Conservation (phyloP, 2,113 vertebrate species). For the Sinocyclocheilus anshuiensis region DNA sequence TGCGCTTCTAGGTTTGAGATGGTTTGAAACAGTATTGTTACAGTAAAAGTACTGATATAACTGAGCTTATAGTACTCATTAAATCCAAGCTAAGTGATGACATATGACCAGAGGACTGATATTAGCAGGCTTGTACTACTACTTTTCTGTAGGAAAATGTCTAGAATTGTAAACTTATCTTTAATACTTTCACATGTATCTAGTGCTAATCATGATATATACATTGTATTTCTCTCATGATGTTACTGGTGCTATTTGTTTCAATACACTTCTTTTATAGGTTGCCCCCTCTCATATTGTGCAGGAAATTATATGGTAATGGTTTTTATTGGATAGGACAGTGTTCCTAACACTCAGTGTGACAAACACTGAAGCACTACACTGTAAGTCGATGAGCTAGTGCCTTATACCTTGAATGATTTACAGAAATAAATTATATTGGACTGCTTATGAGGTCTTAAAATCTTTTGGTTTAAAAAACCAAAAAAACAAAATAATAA, state of each 20-base stretch:
- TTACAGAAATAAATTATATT: background rate
- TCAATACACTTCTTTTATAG: conserved; percentile 4
- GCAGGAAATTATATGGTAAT: background rate
- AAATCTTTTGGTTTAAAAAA: background rate
- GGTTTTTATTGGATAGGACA: background rate
- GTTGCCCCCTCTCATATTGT: background rate
- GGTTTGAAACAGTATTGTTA: conserved; percentile 23
- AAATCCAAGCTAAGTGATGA: background rate
- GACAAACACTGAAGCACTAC: background rate
- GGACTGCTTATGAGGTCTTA: background rate
- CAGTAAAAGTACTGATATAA: conserved; percentile 26
- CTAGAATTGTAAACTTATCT: background rate
- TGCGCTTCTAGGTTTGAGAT: conserved; percentile 39
- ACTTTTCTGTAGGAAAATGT: conserved; percentile 2
- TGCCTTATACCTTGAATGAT: background rate
- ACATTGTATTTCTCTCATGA: conserved; percentile 13
- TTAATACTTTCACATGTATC: conserved; percentile 12
- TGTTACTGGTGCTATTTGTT: conserved; percentile 45
- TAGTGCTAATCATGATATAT: conserved; percentile 6
- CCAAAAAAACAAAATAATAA: too few species aligned
- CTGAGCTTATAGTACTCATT: background rate
- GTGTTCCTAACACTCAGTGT: background rate
- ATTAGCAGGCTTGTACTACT: background rate
- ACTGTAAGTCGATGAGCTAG: background rate
- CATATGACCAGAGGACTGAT: background rate